Evolutionary conservation across 2,888 invertebrate species (phyloP), one percentile per base, ranked within the genome.

Genomic region (Escarpia spicata): DNA sequence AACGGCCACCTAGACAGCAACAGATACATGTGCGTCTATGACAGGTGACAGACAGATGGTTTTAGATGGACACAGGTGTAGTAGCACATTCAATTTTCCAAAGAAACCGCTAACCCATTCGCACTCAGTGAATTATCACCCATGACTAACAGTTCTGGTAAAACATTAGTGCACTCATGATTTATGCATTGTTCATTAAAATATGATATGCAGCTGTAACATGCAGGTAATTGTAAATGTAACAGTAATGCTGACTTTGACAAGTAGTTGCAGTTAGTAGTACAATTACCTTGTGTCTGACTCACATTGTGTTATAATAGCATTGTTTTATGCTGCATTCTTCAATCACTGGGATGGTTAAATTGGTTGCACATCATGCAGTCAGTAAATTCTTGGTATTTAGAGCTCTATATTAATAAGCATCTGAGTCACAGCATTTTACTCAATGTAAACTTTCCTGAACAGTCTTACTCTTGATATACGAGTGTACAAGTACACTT

Each of bases 281-380:
- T 75, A 26, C n/a, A 43, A 94, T 93, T 92, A 90, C 44, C 92
- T 93, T n/a, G n/a, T 75, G 52, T 15, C 52, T 52, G 52, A 52
- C 1, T 52, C 12, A 52, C 52, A 52, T 52, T 52, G 9, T 52
- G 52, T 52, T 52, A 52, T 52, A 52, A 52, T 9, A 15, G 10
- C 52, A 52, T 52, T 52, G 52, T 52, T 0, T 45, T 45, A 10
- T 45, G 45, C 45, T 45, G 45, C 45, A 0, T 45, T 45, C 45
- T 52, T 52, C 52, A 52, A 52, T 15, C 52, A 52, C 52, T 52
- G 52, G 52, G 1, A 52, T 15, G 9, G 9, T 52, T 52, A 15
- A 9, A 52, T 9, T 52, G 9, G 52, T 52, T 52, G 12, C 8
- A 52, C 52, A 9, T 52, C 15, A 52, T 9, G 52, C 52, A 52